Evolutionary conservation across 2,797 vertebrate species (phyloP).

Genomic region (Amphiprion clarkii): DNA sequence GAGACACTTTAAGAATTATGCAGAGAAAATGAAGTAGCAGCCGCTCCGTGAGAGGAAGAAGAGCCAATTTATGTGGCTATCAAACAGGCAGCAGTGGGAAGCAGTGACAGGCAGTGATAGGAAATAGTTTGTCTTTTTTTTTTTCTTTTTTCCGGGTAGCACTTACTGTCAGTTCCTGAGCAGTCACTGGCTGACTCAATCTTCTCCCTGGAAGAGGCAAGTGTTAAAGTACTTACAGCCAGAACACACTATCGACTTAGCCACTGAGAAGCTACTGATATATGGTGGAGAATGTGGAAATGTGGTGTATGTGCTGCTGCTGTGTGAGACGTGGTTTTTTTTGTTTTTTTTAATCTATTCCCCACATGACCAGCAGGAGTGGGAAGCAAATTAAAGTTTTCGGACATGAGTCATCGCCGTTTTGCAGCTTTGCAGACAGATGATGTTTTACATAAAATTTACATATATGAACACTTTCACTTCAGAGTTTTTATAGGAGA

Average conservation of each 20-base stretch:
- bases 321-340: slow-evolving; percentile 24
- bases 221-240: slow-evolving; percentile 52
- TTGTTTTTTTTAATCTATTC: not conserved
- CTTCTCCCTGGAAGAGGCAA: slow-evolving; percentile 90
- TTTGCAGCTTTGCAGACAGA: not conserved
- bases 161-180: slow-evolving; percentile 89
- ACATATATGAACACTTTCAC: not conserved
- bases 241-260: slow-evolving; percentile 46
- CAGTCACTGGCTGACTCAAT: slow-evolving; percentile 93
- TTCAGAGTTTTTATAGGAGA: too few relatives aligned
- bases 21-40: slow-evolving; percentile 52
- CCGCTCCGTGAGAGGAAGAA: slow-evolving; percentile 39
- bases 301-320: slow-evolving; percentile 17
- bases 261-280: slow-evolving; percentile 32
- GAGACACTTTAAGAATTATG: slow-evolving; percentile 52
- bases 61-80: slow-evolving; percentile 52
- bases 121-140: slow-evolving; percentile 15
- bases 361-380: not conserved
- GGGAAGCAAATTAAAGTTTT: not conserved
- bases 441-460: not conserved
- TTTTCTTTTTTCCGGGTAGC: slow-evolving; percentile 17
- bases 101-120: slow-evolving; percentile 47
- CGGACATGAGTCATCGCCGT: not conserved
- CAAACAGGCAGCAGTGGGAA: slow-evolving; percentile 54
- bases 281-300: slow-evolving; percentile 20